Evolutionary conservation across 1,140 invertebrate genomes (phyloP).

Genomic region (Panagrolaimus sp.): DNA sequence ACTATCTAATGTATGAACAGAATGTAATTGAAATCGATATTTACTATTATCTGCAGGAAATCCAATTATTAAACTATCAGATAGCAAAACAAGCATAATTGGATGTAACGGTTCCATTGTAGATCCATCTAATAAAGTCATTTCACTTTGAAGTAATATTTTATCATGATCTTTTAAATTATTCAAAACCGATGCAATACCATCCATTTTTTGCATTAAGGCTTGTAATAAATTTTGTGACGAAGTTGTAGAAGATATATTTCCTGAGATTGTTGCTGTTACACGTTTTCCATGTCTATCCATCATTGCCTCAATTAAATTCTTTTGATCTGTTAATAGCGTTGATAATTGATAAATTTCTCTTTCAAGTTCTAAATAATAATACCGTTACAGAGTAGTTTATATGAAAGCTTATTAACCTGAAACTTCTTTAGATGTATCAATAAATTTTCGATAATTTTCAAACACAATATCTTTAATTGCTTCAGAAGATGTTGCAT

Average conservation of each 20-base stretch:
- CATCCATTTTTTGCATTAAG: constrained; percentile 62
- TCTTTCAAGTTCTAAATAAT: constrained; percentile 76
- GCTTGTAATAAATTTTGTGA: constrained; percentile 62
- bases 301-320: constrained; percentile 73
- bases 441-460: constrained; percentile 57
- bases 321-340: constrained; percentile 84
- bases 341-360: constrained; percentile 98
- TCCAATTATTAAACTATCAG: constrained; percentile 48
- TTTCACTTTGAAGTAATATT: constrained; percentile 49
- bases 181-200: constrained; percentile 57
- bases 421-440: constrained; percentile 55
- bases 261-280: constrained; percentile 66
- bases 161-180: constrained; percentile 41
- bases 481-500: constrained; percentile 40
- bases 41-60: constrained; percentile 17
- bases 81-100: constrained; percentile 46
- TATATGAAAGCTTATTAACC: too few relatives aligned
- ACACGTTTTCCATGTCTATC: constrained; percentile 51
- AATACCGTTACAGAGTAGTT: too few relatives aligned
- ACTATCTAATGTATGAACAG: constrained; percentile 80
- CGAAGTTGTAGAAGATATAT: constrained; percentile 52
- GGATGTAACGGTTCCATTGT: constrained; percentile 50
- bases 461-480: constrained; percentile 57
- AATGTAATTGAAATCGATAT: constrained; percentile 75
- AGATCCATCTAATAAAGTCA: constrained; percentile 45